Evolutionary conservation across 2,888 invertebrate genomes (phyloP).

Genomic region (Prenolepis imparis): DNA sequence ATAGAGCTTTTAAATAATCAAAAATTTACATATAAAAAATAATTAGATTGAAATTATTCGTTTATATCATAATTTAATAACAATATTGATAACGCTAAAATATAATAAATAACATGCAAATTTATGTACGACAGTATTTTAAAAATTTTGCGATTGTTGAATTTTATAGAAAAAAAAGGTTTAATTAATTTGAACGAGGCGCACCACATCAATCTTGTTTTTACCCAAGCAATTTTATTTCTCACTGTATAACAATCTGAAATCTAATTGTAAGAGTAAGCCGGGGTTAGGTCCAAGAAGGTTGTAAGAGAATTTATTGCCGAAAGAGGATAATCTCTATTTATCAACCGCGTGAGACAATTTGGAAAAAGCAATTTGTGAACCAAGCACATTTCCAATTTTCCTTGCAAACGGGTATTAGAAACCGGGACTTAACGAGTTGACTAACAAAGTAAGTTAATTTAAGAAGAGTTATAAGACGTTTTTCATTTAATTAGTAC

Average conservation of each 20-base stretch:
- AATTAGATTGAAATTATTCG: background rate
- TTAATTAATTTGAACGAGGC: background rate
- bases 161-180: background rate
- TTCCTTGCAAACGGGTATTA: background rate
- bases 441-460: slow-evolving; percentile 1
- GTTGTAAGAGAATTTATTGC: slow-evolving; percentile 19
- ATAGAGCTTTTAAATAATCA: background rate
- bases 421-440: slow-evolving; percentile 9
- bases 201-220: background rate
- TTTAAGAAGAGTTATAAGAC: background rate
- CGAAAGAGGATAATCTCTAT: slow-evolving; percentile 17
- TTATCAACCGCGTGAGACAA: background rate
- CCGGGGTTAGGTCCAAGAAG: background rate
- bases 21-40: background rate
- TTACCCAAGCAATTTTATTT: background rate
- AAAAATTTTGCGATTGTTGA: background rate
- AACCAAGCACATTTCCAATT: slow-evolving; percentile 10
- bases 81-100: background rate
- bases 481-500: background rate
- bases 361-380: slow-evolving; percentile 20
- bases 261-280: background rate
- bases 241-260: background rate
- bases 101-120: background rate
- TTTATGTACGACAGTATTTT: background rate
- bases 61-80: background rate